Evolutionary conservation across 2,888 invertebrate species (phyloP), one percentile per base, ranked within the genome.

Genomic region (Strigamia maritima): DNA sequence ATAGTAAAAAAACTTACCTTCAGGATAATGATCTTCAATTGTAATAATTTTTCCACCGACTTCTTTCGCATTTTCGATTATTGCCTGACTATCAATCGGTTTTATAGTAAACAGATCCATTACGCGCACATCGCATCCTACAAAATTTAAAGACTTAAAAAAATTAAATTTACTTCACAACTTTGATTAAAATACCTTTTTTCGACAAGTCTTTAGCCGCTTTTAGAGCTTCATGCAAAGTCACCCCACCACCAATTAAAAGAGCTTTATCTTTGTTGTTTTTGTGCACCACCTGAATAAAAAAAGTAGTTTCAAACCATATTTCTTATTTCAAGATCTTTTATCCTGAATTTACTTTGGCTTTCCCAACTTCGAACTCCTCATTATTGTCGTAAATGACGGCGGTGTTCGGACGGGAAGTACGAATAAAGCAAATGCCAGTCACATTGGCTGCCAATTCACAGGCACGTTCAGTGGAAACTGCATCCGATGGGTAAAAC

Each of bases 11-110:
- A 60, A 60, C 35, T 81, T 75, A 91, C 92, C 97, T 86, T 94
- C 94, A 82, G 93, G 91, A 86, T 99, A 99, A 87, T 99, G 99
- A 86, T 99, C 99, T 87, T 99, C 99, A 0, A 98, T 96, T 44
- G 96, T 95, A 77, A 99, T 86, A 79, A 99, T 90, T 12, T 91
- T 89, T 0, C 96, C 96, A 8, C 92, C 93, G 79, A 90, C 92
- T 79, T 92, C 92, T 81, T 89, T 89, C 2, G 95, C 97, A 86
- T 94, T 91, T 78, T 89, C 87, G 60, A 92, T 86, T 60, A 99
- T 91, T 0, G 91, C 89, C 0, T 90, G 90, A 79, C 88, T 90
- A 87, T 99, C 99, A 82, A 99, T 88, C 0, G 99, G 99, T 87
- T 99, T 98, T 80, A 98, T 88, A 12, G 98, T 97, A 88, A 98